Percentiles rank a stretch among this genome's conserved stretches.
These are phyloP conservation scores for Terrapene triunguis DNA, from an alignment of 2,113 vertebrate species.

Conservation along the genomic window DNA sequence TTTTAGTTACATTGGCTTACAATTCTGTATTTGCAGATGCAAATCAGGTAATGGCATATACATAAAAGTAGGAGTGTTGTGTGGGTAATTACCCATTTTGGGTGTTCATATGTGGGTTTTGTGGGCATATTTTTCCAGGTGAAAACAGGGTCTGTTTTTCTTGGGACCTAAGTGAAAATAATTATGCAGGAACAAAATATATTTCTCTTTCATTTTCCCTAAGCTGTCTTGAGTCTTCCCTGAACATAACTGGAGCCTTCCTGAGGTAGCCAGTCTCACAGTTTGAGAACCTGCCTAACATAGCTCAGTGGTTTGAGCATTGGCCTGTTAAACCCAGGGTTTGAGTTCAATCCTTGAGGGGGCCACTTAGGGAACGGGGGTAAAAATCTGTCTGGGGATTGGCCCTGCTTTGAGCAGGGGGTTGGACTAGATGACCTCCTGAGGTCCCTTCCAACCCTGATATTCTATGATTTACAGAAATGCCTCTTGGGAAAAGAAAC, in stretches of 20 bases:
- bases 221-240: neutral
- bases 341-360: no score
- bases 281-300: neutral
- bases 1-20: neutral
- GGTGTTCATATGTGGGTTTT: neutral
- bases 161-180: neutral
- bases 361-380: no score
- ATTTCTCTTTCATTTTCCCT: neutral
- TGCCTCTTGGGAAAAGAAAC: neutral
- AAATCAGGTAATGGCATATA: neutral
- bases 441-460: no score
- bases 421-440: no score
- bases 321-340: no score
- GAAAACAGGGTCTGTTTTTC: neutral
- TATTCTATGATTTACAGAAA: neutral
- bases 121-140: neutral
- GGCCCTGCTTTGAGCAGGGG: no score
- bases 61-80: neutral
- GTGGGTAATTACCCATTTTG: rapidly evolving
- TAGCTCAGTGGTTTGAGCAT: no score
- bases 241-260: neutral
- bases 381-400: no score
- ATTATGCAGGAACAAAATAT: neutral
- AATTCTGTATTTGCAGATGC: neutral
- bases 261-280: neutral